Evolutionary conservation across 2,797 vertebrate genomes (phyloP), one percentile per base, ranked within the genome.

Genomic region (Lagodon rhomboides): DNA sequence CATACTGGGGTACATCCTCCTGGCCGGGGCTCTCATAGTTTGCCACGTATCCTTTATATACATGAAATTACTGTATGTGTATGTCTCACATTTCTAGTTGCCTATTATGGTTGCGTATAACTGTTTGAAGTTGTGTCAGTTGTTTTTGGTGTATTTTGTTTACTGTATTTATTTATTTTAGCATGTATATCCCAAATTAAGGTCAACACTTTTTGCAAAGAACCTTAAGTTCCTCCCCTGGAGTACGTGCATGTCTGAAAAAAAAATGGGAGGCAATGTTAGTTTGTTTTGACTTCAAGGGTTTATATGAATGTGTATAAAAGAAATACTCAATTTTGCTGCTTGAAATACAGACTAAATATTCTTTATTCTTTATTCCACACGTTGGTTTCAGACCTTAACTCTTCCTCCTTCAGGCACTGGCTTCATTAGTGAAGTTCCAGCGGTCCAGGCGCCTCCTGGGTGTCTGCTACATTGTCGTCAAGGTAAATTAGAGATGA

Each of bases 381-480:
- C 10, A 51, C 30, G n/a, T 23, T 30, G 34, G 12, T 69, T 50
- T 75, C 10, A 88, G 94, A 95, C 94, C 96, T 97, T 97, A 92
- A 97, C 88, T 30, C 10, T 84, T 20, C 38, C 72, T 81, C 53
- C 34, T 80, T 49, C 9, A 93, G 92, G 96, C 95, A 0, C 92
- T 99, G 79, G 98, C 97, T 75, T 97, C 98, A 4, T 93, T 99
- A 77, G 96, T 99, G 66, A 96, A 95, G 89, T 99, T 99, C 87
- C 97, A 98, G 68, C 93, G 97, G 73, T 98, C 97, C 25, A 96
- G 97, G 46, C 96, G 97, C 23, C 95, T 99, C 75, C 89, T 99
- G 76, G 98, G 98, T 47, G 97, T 99, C 74, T 99, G 97, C 95
- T 99, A 99, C 88, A 98, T 99, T 85, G 98, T 99, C 79, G 97